phyloP scores from a whole-genome alignment of 1,140 invertebrate species.

The Glomeris maerens region DNA sequence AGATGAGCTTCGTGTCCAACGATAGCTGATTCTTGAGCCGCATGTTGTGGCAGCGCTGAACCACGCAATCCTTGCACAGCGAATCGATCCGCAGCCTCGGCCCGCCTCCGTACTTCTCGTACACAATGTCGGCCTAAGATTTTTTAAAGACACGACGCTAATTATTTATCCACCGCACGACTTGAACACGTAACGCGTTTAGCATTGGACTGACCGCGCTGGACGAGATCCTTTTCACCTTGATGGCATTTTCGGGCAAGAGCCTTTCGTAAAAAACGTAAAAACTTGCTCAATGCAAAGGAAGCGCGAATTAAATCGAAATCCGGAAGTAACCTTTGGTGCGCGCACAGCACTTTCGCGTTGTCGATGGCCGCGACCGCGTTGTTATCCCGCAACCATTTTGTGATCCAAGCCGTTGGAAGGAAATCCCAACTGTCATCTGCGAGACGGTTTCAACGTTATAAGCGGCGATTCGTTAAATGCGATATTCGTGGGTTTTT shows the following conservation, averaged over 20 bases:
- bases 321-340: constrained; percentile 29
- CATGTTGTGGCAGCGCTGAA: constrained; percentile 33
- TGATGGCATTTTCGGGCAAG: constrained; percentile 23
- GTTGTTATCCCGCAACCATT: constrained; percentile 29
- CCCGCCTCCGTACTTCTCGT: constrained; percentile 32
- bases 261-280: constrained; percentile 19
- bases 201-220: constrained; percentile 19
- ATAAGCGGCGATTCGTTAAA: not conserved
- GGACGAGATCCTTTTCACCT: constrained; percentile 26
- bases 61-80: constrained; percentile 38
- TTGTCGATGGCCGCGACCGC: constrained; percentile 35
- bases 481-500: not conserved
- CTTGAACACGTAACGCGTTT: no score
- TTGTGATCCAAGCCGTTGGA: constrained; percentile 36
- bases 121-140: constrained; percentile 31
- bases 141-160: constrained; percentile 10
- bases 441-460: not conserved
- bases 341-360: constrained; percentile 34
- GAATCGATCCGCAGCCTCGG: constrained; percentile 31
- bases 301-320: not conserved
- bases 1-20: constrained; percentile 29
- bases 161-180: not conserved
- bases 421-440: constrained; percentile 35
- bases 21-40: constrained; percentile 24
- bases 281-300: not conserved